phyloP scores from a whole-genome alignment of 2,113 vertebrate genomes.

The Thymallus thymallus region DNA sequence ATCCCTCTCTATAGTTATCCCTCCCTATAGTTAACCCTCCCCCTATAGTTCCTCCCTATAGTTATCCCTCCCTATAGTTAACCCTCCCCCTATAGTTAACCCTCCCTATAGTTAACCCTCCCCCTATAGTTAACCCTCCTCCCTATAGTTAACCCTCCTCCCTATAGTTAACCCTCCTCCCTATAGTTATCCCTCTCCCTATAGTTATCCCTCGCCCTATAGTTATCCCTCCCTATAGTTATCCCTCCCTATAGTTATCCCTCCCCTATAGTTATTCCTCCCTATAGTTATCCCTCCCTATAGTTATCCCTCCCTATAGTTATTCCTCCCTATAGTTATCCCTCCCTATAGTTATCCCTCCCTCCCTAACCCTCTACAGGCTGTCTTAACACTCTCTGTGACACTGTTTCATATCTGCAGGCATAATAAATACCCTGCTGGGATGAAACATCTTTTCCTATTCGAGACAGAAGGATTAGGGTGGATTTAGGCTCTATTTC shows the following conservation, averaged over 20 bases:
- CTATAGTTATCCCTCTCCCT: too few relatives aligned
- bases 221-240: conserved; percentile 28
- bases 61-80: conserved; percentile 28
- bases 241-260: conserved; percentile 19
- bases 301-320: conserved; percentile 27
- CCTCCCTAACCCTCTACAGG: conserved; percentile 25
- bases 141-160: conserved; percentile 22
- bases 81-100: too few relatives aligned
- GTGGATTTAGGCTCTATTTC: conserved; percentile 51
- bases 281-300: background rate
- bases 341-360: conserved; percentile 19
- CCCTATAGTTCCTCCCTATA: conserved; percentile 4
- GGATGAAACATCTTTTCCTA: conserved; percentile 44
- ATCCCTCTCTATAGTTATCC: conserved; percentile 21
- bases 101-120: conserved; percentile 19
- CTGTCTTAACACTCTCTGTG: conserved; percentile 32
- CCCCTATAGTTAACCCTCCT: conserved; percentile 17
- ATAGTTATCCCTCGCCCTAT: background rate
- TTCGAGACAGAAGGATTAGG: conserved; percentile 54
- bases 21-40: too few relatives aligned
- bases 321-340: conserved; percentile 5
- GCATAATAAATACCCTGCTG: conserved; percentile 43
- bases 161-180: conserved; percentile 21
- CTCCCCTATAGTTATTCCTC: too few relatives aligned
- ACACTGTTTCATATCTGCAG: conserved; percentile 48